phyloP scores from a whole-genome alignment of 2,113 vertebrate species.

The Cochlearius cochlearius region DNA sequence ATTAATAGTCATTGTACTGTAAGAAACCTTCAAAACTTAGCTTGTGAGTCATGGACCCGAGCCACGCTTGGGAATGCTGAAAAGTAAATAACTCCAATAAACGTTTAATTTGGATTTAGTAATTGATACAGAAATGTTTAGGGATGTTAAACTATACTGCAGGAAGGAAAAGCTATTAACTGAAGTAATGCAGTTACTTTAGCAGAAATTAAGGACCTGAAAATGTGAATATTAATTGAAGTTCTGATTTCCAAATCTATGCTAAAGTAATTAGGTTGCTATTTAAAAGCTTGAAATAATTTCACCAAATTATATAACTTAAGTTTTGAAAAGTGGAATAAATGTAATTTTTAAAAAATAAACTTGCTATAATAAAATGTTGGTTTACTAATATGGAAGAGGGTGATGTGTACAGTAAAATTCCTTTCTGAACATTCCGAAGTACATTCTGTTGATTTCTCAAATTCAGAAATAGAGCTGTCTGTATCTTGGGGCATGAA shows the following conservation, averaged over 20 bases:
- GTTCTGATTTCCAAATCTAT: constrained; percentile 25
- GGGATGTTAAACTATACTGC: background rate
- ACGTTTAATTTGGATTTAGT: constrained; percentile 63
- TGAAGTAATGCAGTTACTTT: background rate
- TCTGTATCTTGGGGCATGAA: background rate
- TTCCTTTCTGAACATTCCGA: background rate
- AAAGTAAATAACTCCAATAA: constrained; percentile 57
- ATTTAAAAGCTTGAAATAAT: constrained; percentile 20
- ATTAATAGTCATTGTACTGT: constrained; percentile 49
- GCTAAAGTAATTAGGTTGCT: background rate
- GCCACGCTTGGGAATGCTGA: background rate
- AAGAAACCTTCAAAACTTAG: constrained; percentile 18
- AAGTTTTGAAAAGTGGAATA: background rate
- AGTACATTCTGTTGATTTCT: background rate
- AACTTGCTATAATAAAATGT: background rate
- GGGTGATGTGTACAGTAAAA: background rate
- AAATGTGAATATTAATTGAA: constrained; percentile 51
- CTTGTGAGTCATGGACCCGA: background rate
- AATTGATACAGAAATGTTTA: constrained; percentile 42
- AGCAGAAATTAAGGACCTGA: constrained; percentile 32
- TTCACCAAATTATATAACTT: background rate
- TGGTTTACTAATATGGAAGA: background rate
- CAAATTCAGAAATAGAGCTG: background rate
- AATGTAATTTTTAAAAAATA: background rate
- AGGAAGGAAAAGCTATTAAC: constrained; percentile 55